Percentiles rank a stretch among this genome's conserved stretches.
Evolutionary conservation across 2,888 invertebrate genomes (phyloP).

Genomic region (Drosophila quinaria): DNA sequence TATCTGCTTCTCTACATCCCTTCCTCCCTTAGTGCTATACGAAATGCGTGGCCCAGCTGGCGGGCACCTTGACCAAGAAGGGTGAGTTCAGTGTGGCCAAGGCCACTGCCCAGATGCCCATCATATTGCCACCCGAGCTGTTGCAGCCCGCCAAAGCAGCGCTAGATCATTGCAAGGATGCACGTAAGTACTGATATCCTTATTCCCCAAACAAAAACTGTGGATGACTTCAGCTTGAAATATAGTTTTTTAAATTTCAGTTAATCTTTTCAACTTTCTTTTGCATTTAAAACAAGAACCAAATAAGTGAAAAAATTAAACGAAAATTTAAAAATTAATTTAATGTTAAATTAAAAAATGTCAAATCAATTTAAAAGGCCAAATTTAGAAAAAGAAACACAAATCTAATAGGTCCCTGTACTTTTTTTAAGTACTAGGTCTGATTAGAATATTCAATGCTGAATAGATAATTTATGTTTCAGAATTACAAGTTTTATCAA

Average conservation of each 20-base stretch:
- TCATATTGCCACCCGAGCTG: conserved; percentile 81
- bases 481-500: too few relatives aligned
- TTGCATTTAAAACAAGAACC: too few relatives aligned
- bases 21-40: conserved; percentile 76
- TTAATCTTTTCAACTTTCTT: background rate
- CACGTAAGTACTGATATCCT: conserved; percentile 71
- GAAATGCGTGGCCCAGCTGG: conserved; percentile 82
- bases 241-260: background rate
- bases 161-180: conserved; percentile 76
- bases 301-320: too few relatives aligned
- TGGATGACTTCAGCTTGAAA: background rate
- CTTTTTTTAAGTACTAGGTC: too few relatives aligned
- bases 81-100: conserved; percentile 81
- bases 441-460: too few relatives aligned
- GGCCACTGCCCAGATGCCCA: conserved; percentile 81
- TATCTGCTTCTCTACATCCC: background rate
- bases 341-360: too few relatives aligned
- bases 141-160: conserved; percentile 70
- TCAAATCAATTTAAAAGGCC: too few relatives aligned
- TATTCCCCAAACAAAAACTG: background rate
- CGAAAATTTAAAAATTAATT: too few relatives aligned
- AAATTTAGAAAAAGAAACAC: too few relatives aligned
- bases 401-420: too few relatives aligned
- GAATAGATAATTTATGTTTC: too few relatives aligned
- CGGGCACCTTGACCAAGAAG: conserved; percentile 83